Conservation (phyloP, 2,113 vertebrate species). For the Pseudopodoces humilis region DNA sequence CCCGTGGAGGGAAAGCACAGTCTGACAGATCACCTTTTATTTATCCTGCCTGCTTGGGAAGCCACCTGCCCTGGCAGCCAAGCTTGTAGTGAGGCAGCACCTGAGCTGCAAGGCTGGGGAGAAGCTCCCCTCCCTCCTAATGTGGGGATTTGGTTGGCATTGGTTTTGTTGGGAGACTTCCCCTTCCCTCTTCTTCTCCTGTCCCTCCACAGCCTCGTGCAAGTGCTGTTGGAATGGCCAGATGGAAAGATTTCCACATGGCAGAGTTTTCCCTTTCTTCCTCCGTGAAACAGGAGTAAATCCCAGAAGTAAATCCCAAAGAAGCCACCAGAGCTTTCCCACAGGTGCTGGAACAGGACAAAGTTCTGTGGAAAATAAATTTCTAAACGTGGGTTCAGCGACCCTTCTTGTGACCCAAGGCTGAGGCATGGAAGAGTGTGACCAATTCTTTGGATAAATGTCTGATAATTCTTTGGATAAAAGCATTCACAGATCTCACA, state of each 20-base stretch:
- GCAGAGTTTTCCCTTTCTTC: not conserved
- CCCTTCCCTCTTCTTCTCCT: not conserved
- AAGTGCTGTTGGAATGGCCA: not conserved
- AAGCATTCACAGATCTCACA: not conserved
- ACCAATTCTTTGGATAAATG: not conserved
- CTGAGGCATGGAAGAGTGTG: not conserved
- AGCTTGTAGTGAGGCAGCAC: not conserved
- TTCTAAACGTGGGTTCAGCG: not conserved
- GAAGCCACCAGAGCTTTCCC: not conserved
- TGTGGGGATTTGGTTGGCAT: not conserved
- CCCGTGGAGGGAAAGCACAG: not conserved
- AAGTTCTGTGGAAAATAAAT: not conserved
- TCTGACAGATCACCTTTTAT: slow-evolving; percentile 15
- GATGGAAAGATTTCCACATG: not conserved
- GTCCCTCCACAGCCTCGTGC: not conserved
- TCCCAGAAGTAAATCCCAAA: not conserved
- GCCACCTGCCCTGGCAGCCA: not conserved
- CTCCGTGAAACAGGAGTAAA: not conserved
- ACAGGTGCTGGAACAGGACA: not conserved
- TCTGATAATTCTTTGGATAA: not conserved
- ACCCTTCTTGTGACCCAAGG: not conserved
- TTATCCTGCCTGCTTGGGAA: not conserved
- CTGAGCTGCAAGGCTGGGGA: not conserved
- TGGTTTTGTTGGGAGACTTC: not conserved
- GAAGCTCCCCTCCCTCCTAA: not conserved